These are phyloP conservation scores for Tragelaphus oryx DNA, from an alignment of 2,797 vertebrate genomes.

Conservation along the genomic window DNA sequence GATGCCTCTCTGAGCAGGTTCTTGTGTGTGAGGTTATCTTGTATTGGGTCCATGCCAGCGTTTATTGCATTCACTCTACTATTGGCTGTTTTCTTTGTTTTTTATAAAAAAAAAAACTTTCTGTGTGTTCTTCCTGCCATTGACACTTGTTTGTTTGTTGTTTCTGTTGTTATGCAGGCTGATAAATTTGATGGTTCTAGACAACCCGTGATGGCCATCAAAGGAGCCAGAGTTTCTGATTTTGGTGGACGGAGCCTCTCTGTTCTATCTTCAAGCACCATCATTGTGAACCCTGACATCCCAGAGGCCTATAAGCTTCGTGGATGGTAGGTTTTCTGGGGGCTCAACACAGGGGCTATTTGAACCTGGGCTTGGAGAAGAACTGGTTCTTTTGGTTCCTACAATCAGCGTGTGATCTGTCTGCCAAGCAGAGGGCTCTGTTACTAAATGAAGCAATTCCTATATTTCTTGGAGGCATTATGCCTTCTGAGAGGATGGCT, in stretches of 20 bases:
- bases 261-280: conserved; percentile 90
- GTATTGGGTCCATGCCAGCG: background rate
- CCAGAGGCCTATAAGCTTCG: conserved; percentile 95
- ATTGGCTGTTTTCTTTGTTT: background rate
- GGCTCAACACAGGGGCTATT: background rate
- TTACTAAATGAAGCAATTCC: conserved; percentile 4
- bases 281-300: conserved; percentile 96
- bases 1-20: background rate
- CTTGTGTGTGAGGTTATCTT: background rate
- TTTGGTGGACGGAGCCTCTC: conserved; percentile 95
- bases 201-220: conserved; percentile 94
- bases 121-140: background rate
- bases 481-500: conserved; percentile 59
- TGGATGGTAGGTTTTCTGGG: conserved; percentile 89
- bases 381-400: background rate
- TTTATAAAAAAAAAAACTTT: background rate
- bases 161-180: conserved; percentile 84
- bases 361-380: background rate
- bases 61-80: background rate
- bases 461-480: conserved; percentile 52
- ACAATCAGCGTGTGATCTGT: background rate
- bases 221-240: conserved; percentile 94
- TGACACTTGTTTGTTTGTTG: conserved; percentile 24
- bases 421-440: background rate
- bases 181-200: conserved; percentile 94